Evolutionary conservation across 2,888 invertebrate species (phyloP).

Genomic region (Xanthorhoe designata): DNA sequence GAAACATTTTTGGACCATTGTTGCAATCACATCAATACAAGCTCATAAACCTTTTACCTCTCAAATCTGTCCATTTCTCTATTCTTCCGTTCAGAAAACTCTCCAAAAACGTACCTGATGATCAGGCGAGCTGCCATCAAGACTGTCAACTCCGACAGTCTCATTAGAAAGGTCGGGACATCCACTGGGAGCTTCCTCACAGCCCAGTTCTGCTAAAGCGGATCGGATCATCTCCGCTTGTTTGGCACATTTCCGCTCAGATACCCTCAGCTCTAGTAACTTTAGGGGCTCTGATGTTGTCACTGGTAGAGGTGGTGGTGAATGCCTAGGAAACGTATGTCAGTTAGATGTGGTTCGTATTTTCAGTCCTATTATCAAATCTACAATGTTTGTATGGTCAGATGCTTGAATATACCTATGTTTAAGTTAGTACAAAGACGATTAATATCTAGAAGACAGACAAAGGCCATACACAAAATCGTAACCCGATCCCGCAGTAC

Average conservation of each 20-base stretch:
- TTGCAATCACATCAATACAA: too few relatives aligned
- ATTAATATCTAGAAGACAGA: too few relatives aligned
- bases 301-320: constrained; percentile 79
- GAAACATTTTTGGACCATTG: background rate
- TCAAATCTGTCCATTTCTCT: background rate
- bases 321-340: constrained; percentile 64
- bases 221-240: constrained; percentile 93
- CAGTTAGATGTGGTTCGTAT: constrained; percentile 1
- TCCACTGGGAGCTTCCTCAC: constrained; percentile 94
- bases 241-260: constrained; percentile 92
- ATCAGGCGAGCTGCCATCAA: constrained; percentile 87
- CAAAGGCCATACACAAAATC: too few relatives aligned
- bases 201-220: constrained; percentile 94
- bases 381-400: too few relatives aligned
- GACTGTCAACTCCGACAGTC: constrained; percentile 87
- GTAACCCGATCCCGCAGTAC: too few relatives aligned
- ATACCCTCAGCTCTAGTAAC: constrained; percentile 91
- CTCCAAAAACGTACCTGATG: constrained; percentile 82
- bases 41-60: too few relatives aligned
- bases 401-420: too few relatives aligned
- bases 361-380: too few relatives aligned
- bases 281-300: constrained; percentile 88
- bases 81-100: background rate
- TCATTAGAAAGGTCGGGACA: constrained; percentile 93
- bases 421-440: too few relatives aligned